These are phyloP conservation scores for Caenorhabditis sp. DNA, from an alignment of 2,888 invertebrate species.

Conservation along the genomic window DNA sequence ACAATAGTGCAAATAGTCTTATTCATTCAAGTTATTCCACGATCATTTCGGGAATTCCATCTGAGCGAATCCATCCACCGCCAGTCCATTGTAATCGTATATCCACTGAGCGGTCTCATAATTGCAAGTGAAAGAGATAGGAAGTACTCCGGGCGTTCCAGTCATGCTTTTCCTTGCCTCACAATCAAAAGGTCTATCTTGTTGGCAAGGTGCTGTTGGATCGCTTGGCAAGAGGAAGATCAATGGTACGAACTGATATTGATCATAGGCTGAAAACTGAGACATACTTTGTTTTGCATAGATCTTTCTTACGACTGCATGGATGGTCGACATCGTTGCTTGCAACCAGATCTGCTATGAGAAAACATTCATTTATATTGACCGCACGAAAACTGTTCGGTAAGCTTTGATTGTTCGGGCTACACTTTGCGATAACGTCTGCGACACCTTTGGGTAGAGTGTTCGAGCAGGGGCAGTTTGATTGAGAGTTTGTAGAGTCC, in stretches of 20 bases:
- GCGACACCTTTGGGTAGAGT: not conserved
- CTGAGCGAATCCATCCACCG: constrained; percentile 10
- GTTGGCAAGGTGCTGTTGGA: not conserved
- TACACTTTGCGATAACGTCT: too few relatives aligned
- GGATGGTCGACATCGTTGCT: too few relatives aligned
- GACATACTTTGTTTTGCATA: too few relatives aligned
- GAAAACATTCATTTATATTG: too few relatives aligned
- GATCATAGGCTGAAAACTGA: too few relatives aligned
- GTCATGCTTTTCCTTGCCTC: not conserved
- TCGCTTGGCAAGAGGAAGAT: not conserved
- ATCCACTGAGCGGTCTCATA: not conserved
- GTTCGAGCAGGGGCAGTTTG: constrained; percentile 9
- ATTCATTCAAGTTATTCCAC: constrained; percentile 1
- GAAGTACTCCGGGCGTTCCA: not conserved
- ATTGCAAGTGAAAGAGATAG: constrained; percentile 26
- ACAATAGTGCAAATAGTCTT: not conserved
- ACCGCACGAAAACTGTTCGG: too few relatives aligned
- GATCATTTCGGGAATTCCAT: not conserved
- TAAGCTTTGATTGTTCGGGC: too few relatives aligned
- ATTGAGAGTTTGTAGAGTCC: not conserved
- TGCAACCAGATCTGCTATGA: too few relatives aligned
- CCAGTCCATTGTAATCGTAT: not conserved
- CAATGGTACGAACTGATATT: not conserved
- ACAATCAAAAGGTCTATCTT: constrained; percentile 28
- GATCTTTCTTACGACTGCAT: too few relatives aligned